These are phyloP conservation scores for Setophaga coronata DNA, from an alignment of 2,113 vertebrate genomes.

Conservation along the genomic window DNA sequence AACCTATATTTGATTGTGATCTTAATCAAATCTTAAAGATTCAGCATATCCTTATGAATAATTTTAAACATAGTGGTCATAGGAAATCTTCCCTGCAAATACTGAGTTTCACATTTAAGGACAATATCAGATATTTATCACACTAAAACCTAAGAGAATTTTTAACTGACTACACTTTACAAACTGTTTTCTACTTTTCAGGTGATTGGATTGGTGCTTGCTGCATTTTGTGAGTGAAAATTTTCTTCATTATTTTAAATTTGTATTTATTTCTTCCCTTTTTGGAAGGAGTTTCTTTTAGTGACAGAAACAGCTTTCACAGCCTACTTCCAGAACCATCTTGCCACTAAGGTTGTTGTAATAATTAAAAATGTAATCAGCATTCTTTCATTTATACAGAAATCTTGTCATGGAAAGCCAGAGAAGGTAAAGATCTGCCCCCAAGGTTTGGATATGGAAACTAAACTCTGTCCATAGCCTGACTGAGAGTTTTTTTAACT, in stretches of 20 bases:
- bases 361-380: not conserved
- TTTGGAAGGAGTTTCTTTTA: not conserved
- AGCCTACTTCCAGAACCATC: not conserved
- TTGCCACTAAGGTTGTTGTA: not conserved
- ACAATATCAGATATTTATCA: not conserved
- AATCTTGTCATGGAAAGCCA: not conserved
- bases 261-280: not conserved
- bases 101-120: not conserved
- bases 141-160: not conserved
- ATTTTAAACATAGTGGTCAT: not conserved
- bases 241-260: not conserved
- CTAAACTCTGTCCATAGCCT: not conserved
- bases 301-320: not conserved
- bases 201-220: not conserved
- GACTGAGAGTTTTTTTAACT: not conserved
- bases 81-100: not conserved
- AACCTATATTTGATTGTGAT: not conserved
- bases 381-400: not conserved
- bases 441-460: not conserved
- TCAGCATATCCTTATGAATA: not conserved
- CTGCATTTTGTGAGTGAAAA: not conserved
- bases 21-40: not conserved
- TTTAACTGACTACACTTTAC: not conserved
- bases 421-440: not conserved
- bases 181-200: not conserved